Base-by-base conservation (phyloP, 2,113 vertebrate genomes). In the Cnemophilus loriae region DNA sequence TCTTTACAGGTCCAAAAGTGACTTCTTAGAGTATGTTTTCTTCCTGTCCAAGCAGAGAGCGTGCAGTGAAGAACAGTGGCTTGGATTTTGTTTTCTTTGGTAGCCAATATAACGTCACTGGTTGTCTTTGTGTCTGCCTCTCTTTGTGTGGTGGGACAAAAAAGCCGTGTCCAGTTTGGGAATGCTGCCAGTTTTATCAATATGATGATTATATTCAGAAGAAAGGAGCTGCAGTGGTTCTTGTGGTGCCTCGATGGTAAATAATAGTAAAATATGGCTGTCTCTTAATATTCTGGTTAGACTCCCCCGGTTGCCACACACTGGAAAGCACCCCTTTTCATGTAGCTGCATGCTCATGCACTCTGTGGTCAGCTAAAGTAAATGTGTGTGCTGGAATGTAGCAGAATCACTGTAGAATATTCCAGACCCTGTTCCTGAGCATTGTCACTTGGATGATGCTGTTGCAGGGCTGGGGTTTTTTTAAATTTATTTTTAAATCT, bases 61-160 rank as follows among this genome's bases (percentile, higher is more conserved):
- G 18, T 83, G 87, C 75, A 53, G 6, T 39, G 89, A 76, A 75
- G 80, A 93, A 64, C 74, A 73, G 78, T 73, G 67, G 78, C 84
- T 94, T 60, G 74, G 74, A 32, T 85, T 95, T 91, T 94, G 91
- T 95, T 97, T 96, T 89, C 94, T 92, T 81, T 71, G 52, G 90
- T 86, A 81, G 95, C 74, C 93, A 90, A 2, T 63, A 41, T 91
- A 89, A 91, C 30, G 21, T 94, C 91, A 85, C 67, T 57, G 28
- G 32, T 91, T 94, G 78, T 76, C 91, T 96, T 95, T 96, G 84
- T 96, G 89, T 87, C 70, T 96, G 89, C 84, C 59, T 92, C 35
- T 84, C 86, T 97, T 94, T 96, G 91, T 96, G 80, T 41, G 53
- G 39, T 82, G 78, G 74, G 74, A 92, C 93, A 95, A 87, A 96